These are phyloP conservation scores for Protonibea diacanthus DNA, from an alignment of 2,797 vertebrate species.

Conservation along the genomic window DNA sequence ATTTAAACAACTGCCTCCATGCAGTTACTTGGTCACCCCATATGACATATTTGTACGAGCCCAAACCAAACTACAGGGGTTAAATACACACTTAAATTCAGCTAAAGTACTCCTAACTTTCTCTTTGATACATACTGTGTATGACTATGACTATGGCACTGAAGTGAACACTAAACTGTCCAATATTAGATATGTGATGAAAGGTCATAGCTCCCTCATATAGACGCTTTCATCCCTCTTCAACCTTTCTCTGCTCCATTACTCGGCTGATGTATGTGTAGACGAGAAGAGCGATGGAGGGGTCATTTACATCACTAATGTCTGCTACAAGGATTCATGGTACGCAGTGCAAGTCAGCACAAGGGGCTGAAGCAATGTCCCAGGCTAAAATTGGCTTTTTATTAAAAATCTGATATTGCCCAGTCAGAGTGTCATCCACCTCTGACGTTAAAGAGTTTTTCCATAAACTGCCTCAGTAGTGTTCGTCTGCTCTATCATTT, in stretches of 20 bases:
- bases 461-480: neutral
- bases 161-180: constrained; percentile 17
- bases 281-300: constrained; percentile 17
- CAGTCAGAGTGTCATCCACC: constrained; percentile 6
- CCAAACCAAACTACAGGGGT: neutral
- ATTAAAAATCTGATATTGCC: constrained; percentile 12
- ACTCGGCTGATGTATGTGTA: constrained; percentile 31
- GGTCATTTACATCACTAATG: constrained; percentile 47
- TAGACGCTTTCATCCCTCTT: neutral
- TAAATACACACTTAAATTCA: neutral
- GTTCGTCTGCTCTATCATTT: neutral
- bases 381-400: constrained; percentile 12
- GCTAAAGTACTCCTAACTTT: neutral
- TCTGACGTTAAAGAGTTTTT: neutral
- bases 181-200: neutral
- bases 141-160: neutral
- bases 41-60: neutral
- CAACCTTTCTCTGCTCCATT: constrained; percentile 33
- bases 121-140: neutral
- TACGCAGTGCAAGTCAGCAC: constrained; percentile 18
- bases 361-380: constrained; percentile 1
- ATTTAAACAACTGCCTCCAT: no score
- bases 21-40: no score
- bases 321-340: constrained; percentile 26
- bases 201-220: neutral